Percentiles rank a stretch among this genome's conserved stretches.
Conservation (phyloP, 1,140 invertebrate species). For the Tyrophagus putrescentiae region DNA sequence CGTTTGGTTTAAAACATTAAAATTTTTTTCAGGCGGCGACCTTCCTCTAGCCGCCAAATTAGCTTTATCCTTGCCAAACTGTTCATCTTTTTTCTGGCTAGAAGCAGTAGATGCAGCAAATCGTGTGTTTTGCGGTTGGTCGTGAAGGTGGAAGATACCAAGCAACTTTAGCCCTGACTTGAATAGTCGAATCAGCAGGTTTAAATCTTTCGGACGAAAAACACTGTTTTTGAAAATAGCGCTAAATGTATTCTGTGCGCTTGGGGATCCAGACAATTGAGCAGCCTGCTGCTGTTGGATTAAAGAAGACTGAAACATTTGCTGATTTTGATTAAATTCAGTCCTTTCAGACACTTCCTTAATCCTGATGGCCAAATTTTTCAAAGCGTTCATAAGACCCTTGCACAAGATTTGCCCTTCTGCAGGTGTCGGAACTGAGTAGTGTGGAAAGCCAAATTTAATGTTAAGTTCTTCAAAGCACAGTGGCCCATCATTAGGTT, state of each 20-base stretch:
- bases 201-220: constrained; percentile 1
- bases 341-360: background rate
- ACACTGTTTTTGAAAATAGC: background rate
- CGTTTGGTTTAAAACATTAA: constrained; percentile 47
- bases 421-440: background rate
- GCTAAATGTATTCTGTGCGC: background rate
- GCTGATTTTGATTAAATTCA: background rate
- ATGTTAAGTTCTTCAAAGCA: background rate
- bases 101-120: background rate
- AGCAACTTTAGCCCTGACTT: background rate
- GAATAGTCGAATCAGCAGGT: background rate
- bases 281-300: background rate
- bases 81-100: background rate
- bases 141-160: background rate
- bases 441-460: background rate
- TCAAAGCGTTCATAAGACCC: background rate
- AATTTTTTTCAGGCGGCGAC: constrained; percentile 77
- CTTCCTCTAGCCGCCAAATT: constrained; percentile 47
- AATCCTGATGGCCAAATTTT: background rate
- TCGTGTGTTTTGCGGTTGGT: background rate
- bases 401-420: constrained; percentile 1
- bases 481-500: no score
- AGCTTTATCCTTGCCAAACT: constrained; percentile 19
- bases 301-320: background rate
- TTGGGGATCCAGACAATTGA: background rate